Base-by-base conservation (phyloP, 2,113 vertebrate species). In the Sebastes fasciatus region DNA sequence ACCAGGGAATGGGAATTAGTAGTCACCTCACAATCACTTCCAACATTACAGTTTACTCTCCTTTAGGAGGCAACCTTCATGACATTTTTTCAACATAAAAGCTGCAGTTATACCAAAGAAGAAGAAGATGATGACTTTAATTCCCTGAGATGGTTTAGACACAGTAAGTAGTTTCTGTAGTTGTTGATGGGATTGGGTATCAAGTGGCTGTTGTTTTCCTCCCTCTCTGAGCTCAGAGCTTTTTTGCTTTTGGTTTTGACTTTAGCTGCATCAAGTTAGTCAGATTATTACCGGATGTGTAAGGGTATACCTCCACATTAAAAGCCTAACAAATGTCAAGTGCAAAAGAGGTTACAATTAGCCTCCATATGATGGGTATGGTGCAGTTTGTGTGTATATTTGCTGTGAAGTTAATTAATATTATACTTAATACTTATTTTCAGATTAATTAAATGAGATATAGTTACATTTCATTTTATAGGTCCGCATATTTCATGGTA, bases 191-290 rank as follows among this genome's bases (percentile, higher is more conserved):
- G 19, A 52, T 5, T 40, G 2, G 3, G 34, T 77, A 21, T 71
- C 2, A n/a, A 43, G 26, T 26, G 26, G 21, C 40, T 49, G 13
- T 14, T 63, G 14, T 54, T 52, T 52, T 23, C 66, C 19, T 40
- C 46, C 52, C 54, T 21, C 57, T 34, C 7, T 72, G 8, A 76
- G 66, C 46, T 55, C 21, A 2, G 1, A 51, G 19, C 6, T 49
- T 65, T 16, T 26, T 73, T 21, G 64, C 34, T 82, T 69, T 79
- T 78, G 79, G 11, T 64, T 63, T 81, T 55, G 62, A 74, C 26
- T 86, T 78, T 3, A 66, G 3, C 8, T 55, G 8, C 7, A 12
- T 62, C 58, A 75, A 75, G 34, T 1, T 16, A 4, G 6, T 8
- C 17, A 13, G 1, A 58, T 5, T 60, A 40, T 10, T 3, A 48